Percentiles rank a stretch among this genome's conserved stretches.
Conservation (phyloP, 2,113 vertebrate genomes). For the Austrofundulus limnaeus region DNA sequence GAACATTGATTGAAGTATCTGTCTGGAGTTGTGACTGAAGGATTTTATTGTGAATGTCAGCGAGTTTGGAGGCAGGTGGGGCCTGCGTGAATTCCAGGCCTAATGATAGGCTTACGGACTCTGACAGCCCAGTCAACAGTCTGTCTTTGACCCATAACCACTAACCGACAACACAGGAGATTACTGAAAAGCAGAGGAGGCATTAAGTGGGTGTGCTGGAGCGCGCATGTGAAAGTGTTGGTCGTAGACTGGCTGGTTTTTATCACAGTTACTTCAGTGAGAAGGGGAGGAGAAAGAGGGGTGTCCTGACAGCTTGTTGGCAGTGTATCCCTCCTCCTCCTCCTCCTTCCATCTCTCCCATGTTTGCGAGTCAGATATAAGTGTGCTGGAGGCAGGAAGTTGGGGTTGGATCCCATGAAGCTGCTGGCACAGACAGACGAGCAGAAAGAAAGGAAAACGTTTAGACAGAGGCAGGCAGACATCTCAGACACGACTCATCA, state of each 20-base stretch:
- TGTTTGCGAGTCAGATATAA: constrained; percentile 69
- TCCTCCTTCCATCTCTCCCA: constrained; percentile 28
- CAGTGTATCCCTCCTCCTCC: constrained; percentile 40
- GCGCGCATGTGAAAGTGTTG: constrained; percentile 16
- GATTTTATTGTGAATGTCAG: constrained; percentile 26
- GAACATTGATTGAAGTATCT: constrained; percentile 38
- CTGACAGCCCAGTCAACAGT: constrained; percentile 69
- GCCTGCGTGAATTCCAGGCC: constrained; percentile 68
- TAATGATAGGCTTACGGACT: constrained; percentile 71
- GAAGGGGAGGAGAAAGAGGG: constrained; percentile 18
- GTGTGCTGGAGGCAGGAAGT: constrained; percentile 60
- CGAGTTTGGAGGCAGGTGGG: constrained; percentile 65
- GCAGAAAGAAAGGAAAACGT: constrained; percentile 22
- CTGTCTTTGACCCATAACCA: constrained; percentile 69
- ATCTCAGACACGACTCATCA: constrained; percentile 8
- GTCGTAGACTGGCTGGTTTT: constrained; percentile 51
- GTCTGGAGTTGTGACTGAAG: constrained; percentile 28
- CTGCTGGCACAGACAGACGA: constrained; percentile 29
- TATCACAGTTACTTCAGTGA: constrained; percentile 55
- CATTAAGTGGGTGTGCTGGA: constrained; percentile 14
- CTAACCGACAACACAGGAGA: constrained; percentile 61
- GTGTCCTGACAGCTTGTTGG: constrained; percentile 53
- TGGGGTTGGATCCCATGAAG: constrained; percentile 44
- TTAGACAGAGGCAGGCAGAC: constrained; percentile 1
- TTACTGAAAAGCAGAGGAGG: constrained; percentile 51